phyloP scores from a whole-genome alignment of 2,797 vertebrate species.

The Allobates femoralis region DNA sequence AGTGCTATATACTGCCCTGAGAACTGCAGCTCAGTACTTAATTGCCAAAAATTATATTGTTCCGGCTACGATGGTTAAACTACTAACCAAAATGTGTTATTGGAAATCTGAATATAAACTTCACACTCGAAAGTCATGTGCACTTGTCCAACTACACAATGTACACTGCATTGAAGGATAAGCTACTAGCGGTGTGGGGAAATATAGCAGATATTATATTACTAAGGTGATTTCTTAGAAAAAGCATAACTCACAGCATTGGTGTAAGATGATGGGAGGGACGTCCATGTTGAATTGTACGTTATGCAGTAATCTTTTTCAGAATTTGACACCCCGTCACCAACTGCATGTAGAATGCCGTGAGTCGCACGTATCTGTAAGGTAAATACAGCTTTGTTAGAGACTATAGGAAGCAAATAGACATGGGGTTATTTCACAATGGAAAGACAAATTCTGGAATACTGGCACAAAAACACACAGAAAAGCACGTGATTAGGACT shows the following conservation, averaged over 20 bases:
- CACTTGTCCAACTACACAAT: neutral
- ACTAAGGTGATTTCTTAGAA: neutral
- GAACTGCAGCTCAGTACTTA: too few species aligned
- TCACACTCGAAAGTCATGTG: too few species aligned
- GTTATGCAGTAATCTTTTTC: constrained; percentile 86
- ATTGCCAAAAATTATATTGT: too few species aligned
- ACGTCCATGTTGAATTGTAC: constrained; percentile 82
- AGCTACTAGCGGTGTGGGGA: neutral
- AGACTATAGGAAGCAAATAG: neutral
- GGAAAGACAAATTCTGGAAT: neutral
- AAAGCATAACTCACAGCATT: constrained; percentile 81
- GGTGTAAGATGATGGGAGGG: constrained; percentile 77
- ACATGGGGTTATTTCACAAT: neutral
- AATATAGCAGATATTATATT: neutral
- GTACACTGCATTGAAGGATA: neutral
- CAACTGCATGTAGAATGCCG: constrained; percentile 82
- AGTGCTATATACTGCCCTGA: too few species aligned
- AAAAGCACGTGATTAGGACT: too few species aligned
- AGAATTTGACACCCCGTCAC: constrained; percentile 59
- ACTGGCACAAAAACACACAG: neutral
- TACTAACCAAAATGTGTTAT: too few species aligned
- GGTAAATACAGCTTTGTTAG: constrained; percentile 43
- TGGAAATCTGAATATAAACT: too few species aligned
- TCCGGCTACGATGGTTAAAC: too few species aligned
- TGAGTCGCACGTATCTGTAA: constrained; percentile 83